phyloP scores from a whole-genome alignment of 2,113 vertebrate genomes.

The Pelusios castaneus region DNA sequence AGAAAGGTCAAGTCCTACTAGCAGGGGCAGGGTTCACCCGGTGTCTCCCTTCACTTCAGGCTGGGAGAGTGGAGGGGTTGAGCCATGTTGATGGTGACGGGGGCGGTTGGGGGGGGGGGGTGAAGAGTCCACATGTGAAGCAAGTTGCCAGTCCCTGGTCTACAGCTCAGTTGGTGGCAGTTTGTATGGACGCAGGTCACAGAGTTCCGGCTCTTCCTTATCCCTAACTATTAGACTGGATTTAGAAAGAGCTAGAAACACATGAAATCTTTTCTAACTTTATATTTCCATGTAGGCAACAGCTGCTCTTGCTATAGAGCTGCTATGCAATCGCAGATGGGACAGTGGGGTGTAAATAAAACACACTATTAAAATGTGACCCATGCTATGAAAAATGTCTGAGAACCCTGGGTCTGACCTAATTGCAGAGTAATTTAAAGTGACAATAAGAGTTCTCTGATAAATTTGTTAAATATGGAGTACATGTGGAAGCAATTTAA shows the following conservation, averaged over 20 bases:
- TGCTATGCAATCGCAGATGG: constrained; percentile 41
- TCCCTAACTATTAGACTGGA: constrained; percentile 1
- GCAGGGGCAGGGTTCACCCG: not conserved
- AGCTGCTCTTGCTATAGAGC: constrained; percentile 14
- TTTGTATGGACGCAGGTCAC: not conserved
- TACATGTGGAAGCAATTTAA: constrained; percentile 64
- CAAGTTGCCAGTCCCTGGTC: not conserved
- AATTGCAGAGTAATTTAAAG: constrained; percentile 43
- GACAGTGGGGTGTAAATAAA: constrained; percentile 10
- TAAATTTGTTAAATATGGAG: constrained; percentile 55
- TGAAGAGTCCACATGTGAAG: no score
- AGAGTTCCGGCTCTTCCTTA: constrained; percentile 10
- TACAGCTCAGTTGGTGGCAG: not conserved
- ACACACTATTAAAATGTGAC: constrained; percentile 28
- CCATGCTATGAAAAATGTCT: constrained; percentile 45
- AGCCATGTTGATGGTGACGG: no score
- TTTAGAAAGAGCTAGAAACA: constrained; percentile 2
- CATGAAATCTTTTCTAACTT: constrained; percentile 42
- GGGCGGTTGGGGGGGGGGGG: no score
- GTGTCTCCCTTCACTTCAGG: no score
- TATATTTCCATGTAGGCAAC: constrained; percentile 27
- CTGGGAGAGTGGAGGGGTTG: no score
- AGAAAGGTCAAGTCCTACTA: not conserved
- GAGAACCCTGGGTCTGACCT: constrained; percentile 24
- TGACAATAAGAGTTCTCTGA: constrained; percentile 50